Base-by-base conservation (phyloP, 2,888 invertebrate species). In the Epinotia bilunana region DNA sequence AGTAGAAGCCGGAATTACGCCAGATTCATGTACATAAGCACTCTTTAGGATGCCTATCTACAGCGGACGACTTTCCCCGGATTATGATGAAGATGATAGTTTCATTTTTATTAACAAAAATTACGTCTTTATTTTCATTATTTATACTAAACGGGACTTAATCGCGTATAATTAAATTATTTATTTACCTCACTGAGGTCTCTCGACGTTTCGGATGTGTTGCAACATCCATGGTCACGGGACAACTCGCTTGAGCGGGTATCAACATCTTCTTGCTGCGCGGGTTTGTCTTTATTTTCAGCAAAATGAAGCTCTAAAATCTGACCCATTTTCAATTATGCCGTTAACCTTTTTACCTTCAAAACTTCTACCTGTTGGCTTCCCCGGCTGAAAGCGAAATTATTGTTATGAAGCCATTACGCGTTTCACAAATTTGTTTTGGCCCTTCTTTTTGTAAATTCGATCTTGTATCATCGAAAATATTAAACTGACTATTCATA, bases 391-490 rank as follows among this genome's bases (percentile, higher is more conserved):
- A 53, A 69, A 58, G 70, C 64, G 65, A 65, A 69, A 74, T 74
- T 71, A 74, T 75, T 75, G 55, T 71, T 71, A 75, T 67, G 75
- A 71, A 75, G 71, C 65, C 43, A 72, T 75, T 72, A 61, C 65
- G 43, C 20, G 64, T 64, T 73, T 58, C 39, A 33, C 16, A 61
- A 65, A 61, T 71, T 72, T 61, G 65, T 39, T 60, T 23, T 43
- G 55, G 61, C 67, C 65, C 70, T 53, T 12, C 64, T 49, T 33
- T 55, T 60, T 46, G 60, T 64, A 33, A 58, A 43, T 5, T 43
- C 46, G 11, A 13, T 9, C 39, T 39, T 39, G 39, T 39, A 7
- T 7, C 33, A 33, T 33, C 6, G 1, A 13, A 13, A 12, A 49
- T 4, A 13, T 3, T 49, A 4, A 13, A 49, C 46, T 49, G 13